A percentile compares a stretch with the other conserved stretches of the same genome.
Evolutionary conservation across 2,888 invertebrate species (phyloP).

Genomic region (Vannuccia rotundouncinata): DNA sequence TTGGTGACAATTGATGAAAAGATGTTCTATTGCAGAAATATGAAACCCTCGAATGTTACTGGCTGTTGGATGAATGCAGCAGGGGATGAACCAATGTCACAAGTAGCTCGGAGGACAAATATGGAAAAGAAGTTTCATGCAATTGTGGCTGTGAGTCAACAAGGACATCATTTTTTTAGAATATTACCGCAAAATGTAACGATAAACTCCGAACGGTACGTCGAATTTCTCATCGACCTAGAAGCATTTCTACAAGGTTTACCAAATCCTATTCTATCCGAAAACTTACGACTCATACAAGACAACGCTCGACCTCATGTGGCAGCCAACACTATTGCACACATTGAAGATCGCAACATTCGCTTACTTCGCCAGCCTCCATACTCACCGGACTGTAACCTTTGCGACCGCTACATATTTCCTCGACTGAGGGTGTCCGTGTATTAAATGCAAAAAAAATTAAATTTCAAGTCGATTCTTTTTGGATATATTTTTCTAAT

Average conservation of each 20-base stretch:
- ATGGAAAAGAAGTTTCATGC: constrained; percentile 26
- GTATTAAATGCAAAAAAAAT: too few relatives aligned
- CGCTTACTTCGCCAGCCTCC: background rate
- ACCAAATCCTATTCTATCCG: constrained; percentile 26
- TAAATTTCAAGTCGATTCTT: too few relatives aligned
- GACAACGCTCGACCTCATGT: constrained; percentile 26
- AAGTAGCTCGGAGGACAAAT: constrained; percentile 26
- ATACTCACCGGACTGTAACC: too few relatives aligned
- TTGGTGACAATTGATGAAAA: constrained; percentile 26
- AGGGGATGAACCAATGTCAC: constrained; percentile 23
- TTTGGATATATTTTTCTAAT: too few relatives aligned
- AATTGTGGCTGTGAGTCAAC: constrained; percentile 26
- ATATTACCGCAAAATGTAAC: constrained; percentile 24
- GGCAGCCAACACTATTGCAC: constrained; percentile 13
- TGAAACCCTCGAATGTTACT: constrained; percentile 26
- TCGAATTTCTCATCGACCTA: constrained; percentile 26
- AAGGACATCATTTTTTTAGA: constrained; percentile 26
- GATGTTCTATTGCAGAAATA: constrained; percentile 26
- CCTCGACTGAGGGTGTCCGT: too few relatives aligned
- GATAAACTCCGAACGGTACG: constrained; percentile 19
- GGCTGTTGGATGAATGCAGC: constrained; percentile 26
- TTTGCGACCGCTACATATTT: too few relatives aligned
- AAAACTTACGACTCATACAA: constrained; percentile 26
- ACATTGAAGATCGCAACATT: background rate
- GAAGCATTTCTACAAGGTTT: constrained; percentile 26